Evolutionary conservation across 2,797 vertebrate genomes (phyloP).

Genomic region (Anniella stebbinsi): DNA sequence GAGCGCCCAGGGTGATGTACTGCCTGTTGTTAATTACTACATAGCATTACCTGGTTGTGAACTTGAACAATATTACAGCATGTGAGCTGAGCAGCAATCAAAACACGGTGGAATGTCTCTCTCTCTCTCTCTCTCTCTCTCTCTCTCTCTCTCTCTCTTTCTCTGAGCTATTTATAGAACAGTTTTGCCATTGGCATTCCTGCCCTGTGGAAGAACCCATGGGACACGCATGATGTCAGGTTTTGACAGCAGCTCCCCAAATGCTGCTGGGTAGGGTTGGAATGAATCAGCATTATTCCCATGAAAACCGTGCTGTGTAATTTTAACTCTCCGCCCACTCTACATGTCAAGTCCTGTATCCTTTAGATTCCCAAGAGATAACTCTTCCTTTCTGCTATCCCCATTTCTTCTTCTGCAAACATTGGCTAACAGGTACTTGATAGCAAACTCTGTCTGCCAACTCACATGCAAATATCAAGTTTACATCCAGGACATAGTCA

Average conservation of each 20-base stretch:
- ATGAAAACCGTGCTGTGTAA: conserved; percentile 18
- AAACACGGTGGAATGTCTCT: neutral
- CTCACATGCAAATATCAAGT: neutral
- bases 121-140: neutral
- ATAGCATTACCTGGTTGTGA: neutral
- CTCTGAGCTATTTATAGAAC: conserved; percentile 11
- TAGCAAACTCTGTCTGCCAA: neutral
- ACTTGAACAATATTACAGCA: neutral
- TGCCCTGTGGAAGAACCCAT: neutral
- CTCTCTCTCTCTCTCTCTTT: no score
- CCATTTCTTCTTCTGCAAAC: neutral
- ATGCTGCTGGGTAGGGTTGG: neutral
- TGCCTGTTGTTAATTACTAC: neutral
- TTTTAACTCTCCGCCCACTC: neutral
- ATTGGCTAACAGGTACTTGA: neutral
- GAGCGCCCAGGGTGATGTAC: neutral
- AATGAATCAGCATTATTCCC: conserved; percentile 21
- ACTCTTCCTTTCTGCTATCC: neutral
- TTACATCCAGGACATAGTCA: neutral
- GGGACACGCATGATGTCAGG: conserved; percentile 12
- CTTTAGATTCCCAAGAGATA: conserved; percentile 4
- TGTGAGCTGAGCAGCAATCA: neutral
- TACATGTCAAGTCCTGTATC: neutral
- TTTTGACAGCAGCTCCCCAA: conserved; percentile 25
- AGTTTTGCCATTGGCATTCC: neutral